A percentile compares a stretch with the other conserved stretches of the same genome.
Evolutionary conservation across 1,140 invertebrate species (phyloP).

Genomic region (Drosophila arawakana): DNA sequence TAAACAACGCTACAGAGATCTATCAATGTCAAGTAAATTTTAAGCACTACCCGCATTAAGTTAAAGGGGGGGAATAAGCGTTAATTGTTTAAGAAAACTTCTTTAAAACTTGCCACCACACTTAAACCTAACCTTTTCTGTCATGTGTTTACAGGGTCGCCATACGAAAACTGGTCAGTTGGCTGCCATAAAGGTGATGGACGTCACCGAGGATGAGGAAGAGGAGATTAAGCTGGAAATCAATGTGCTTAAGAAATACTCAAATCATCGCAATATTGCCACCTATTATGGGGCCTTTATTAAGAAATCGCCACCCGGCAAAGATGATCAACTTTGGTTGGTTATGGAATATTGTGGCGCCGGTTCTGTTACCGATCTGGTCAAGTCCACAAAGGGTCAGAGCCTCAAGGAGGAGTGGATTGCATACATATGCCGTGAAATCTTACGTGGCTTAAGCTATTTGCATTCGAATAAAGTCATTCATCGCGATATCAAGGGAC

Average conservation of each 20-base stretch:
- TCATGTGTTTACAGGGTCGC: constrained; percentile 90
- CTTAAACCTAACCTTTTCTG: neutral
- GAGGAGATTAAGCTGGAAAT: constrained; percentile 99
- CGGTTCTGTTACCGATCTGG: constrained; percentile 98
- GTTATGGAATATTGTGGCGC: constrained; percentile 99
- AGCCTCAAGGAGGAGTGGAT: constrained; percentile 99
- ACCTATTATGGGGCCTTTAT: constrained; percentile 99
- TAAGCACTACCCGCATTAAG: constrained; percentile 7
- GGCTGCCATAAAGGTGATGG: constrained; percentile 99
- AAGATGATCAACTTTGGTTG: constrained; percentile 99
- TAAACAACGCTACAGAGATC: constrained; percentile 14
- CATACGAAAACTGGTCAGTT: constrained; percentile 99
- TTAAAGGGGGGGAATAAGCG: neutral
- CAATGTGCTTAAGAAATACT: constrained; percentile 99
- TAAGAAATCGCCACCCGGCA: constrained; percentile 98
- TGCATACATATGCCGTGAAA: constrained; percentile 99
- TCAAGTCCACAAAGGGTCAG: constrained; percentile 99
- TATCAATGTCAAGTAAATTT: constrained; percentile 37
- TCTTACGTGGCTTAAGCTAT: constrained; percentile 97
- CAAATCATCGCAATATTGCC: constrained; percentile 99
- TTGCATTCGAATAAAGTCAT: constrained; percentile 99
- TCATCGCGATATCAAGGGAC: constrained; percentile 99
- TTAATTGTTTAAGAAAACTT: constrained; percentile 8
- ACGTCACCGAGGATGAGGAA: constrained; percentile 99
- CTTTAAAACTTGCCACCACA: neutral